Evolutionary conservation across 1,140 invertebrate genomes (phyloP).

Genomic region (Zeugodacus cucurbitae): DNA sequence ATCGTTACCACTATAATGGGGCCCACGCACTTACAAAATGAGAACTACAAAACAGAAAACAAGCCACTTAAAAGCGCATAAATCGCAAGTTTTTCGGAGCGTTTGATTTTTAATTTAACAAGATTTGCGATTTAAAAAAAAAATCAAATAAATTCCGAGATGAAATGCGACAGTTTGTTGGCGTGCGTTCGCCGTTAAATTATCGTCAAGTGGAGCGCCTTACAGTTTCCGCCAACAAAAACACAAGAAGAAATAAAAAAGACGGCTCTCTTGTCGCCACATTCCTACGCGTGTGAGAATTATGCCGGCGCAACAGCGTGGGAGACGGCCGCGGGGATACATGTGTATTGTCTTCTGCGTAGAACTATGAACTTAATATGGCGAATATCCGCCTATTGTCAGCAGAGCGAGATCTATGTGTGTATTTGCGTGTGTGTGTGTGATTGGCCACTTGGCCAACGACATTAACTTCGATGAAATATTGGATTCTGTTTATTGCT

Average conservation of each 20-base stretch:
- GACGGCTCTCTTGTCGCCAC: neutral
- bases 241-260: neutral
- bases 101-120: conserved; percentile 39
- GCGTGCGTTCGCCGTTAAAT: conserved; percentile 2
- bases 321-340: neutral
- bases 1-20: neutral
- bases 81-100: conserved; percentile 5
- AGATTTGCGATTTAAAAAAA: conserved; percentile 1
- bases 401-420: no score
- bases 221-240: neutral
- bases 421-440: neutral
- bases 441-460: neutral
- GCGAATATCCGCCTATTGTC: conserved; percentile 39
- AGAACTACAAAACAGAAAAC: neutral
- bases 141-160: conserved; percentile 3
- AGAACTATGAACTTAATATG: conserved; percentile 7
- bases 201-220: neutral
- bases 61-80: neutral
- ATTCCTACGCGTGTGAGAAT: conserved; percentile 11
- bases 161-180: conserved; percentile 1
- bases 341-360: neutral
- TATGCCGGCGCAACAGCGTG: neutral
- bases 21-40: neutral
- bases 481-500: conserved; percentile 38
- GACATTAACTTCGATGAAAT: conserved; percentile 37